A percentile compares a stretch with the other conserved stretches of the same genome.
Conservation (phyloP, 2,113 vertebrate species). For the Rhagologus leucostigma region DNA sequence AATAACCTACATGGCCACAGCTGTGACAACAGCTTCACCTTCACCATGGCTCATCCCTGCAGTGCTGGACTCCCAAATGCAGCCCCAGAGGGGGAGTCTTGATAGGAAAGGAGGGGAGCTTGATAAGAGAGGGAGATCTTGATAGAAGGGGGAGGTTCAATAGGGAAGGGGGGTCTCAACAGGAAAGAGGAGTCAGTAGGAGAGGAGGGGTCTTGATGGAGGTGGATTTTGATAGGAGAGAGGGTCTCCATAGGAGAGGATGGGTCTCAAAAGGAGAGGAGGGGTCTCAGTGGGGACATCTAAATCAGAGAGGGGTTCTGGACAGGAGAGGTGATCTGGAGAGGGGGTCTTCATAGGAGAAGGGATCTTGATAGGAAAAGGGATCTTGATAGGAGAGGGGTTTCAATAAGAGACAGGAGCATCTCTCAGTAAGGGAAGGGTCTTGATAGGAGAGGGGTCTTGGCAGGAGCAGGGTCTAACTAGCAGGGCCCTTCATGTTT, state of each 20-base stretch:
- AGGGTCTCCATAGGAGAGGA: neutral
- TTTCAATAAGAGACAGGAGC: neutral
- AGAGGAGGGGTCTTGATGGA: neutral
- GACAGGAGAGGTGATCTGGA: neutral
- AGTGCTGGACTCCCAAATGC: fast-evolving
- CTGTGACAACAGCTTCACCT: neutral
- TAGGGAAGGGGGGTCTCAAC: neutral
- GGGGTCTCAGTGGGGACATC: neutral
- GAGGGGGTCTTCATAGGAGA: neutral
- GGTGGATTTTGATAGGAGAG: neutral
- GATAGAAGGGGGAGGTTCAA: neutral
- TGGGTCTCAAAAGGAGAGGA: neutral
- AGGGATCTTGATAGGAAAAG: neutral
- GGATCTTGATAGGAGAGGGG: neutral
- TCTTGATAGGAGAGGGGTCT: neutral
- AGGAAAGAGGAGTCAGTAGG: neutral
- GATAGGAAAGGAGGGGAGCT: neutral
- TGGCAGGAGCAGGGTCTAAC: neutral
- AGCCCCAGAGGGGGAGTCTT: neutral
- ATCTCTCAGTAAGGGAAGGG: neutral
- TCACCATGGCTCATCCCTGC: neutral
- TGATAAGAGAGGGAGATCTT: neutral
- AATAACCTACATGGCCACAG: neutral
- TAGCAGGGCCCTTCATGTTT: neutral
- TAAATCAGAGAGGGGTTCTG: too few species aligned